Evolutionary conservation across 1,140 invertebrate genomes (phyloP).

Genomic region (Gonioctena quinquepunctata): DNA sequence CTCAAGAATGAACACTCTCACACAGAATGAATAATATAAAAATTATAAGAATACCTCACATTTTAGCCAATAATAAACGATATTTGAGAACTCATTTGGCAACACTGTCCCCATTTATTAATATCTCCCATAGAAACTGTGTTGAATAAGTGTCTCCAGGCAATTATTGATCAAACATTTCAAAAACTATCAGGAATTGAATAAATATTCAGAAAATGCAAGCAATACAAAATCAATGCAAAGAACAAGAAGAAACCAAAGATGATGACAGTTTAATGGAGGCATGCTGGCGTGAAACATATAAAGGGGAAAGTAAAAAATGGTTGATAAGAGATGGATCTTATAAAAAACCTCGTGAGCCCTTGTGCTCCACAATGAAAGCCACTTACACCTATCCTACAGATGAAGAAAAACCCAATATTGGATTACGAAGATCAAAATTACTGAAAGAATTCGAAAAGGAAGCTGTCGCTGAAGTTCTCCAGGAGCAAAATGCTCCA

Average conservation of each 20-base stretch:
- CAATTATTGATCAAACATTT: no score
- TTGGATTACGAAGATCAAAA: background rate
- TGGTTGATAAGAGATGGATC: slow-evolving; percentile 20
- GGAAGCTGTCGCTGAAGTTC: slow-evolving; percentile 6
- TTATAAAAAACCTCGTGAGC: background rate
- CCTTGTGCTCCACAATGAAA: slow-evolving; percentile 12
- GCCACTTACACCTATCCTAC: background rate
- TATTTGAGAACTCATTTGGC: no score
- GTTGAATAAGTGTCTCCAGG: no score
- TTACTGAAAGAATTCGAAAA: slow-evolving; percentile 6
- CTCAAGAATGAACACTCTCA: no score
- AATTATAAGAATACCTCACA: no score
- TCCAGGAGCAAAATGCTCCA: background rate
- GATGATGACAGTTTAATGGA: slow-evolving; percentile 9
- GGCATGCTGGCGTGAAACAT: slow-evolving; percentile 11
- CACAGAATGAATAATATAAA: no score
- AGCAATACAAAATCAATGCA: background rate
- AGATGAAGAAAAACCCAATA: background rate
- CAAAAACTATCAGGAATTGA: no score
- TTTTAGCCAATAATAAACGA: no score
- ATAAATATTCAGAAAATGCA: background rate
- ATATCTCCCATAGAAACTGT: no score
- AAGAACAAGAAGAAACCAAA: background rate
- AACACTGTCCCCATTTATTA: no score
- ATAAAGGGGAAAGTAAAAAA: slow-evolving; percentile 20